phyloP scores from a whole-genome alignment of 1,140 invertebrate species.

The Heliconius himera region DNA sequence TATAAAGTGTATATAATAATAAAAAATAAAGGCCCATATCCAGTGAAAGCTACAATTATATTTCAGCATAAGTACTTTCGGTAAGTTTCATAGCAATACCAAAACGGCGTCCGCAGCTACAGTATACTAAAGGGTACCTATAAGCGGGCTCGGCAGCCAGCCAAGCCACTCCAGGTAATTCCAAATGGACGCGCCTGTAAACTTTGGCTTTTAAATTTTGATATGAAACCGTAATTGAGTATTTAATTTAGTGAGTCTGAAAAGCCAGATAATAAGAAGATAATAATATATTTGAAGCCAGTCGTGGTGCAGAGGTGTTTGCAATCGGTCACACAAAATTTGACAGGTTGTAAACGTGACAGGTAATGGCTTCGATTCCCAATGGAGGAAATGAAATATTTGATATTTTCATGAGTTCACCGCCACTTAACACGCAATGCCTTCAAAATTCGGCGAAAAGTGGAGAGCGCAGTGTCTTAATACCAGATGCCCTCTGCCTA shows the following conservation, averaged over 20 bases:
- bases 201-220: slow-evolving; percentile 37
- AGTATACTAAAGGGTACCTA: slow-evolving; percentile 44
- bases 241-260: slow-evolving; percentile 6
- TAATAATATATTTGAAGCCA: background rate
- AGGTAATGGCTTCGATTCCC: too few species aligned
- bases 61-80: slow-evolving; percentile 7
- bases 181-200: slow-evolving; percentile 37
- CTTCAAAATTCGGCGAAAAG: too few species aligned
- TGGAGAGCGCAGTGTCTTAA: too few species aligned
- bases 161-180: slow-evolving; percentile 62
- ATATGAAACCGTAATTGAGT: slow-evolving; percentile 18
- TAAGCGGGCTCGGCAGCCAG: slow-evolving; percentile 47
- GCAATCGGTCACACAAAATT: too few species aligned
- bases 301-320: too few species aligned
- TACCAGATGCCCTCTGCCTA: too few species aligned
- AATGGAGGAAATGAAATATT: too few species aligned
- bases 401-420: too few species aligned
- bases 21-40: background rate
- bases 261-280: background rate
- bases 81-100: slow-evolving; percentile 36
- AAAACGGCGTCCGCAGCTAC: slow-evolving; percentile 30
- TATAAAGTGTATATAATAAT: slow-evolving; percentile 7
- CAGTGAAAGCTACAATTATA: background rate
- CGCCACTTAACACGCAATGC: too few species aligned
- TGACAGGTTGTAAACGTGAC: too few species aligned